Evolutionary conservation across 2,797 vertebrate genomes (phyloP), one percentile per base, ranked within the genome.

Genomic region (Microchirus variegatus): DNA sequence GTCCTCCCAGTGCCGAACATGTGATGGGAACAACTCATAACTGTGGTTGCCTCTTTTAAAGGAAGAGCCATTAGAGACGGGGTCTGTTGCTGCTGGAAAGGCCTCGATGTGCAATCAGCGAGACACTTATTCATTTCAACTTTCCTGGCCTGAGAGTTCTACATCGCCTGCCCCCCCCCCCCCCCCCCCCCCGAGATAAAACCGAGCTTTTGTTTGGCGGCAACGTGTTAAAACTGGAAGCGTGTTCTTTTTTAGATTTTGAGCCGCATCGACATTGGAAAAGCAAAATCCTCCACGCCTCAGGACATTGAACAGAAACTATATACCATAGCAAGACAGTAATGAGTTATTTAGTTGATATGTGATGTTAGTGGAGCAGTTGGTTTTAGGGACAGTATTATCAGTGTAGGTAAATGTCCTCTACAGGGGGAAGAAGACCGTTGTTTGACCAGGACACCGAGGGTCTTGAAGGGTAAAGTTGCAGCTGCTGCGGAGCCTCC

Each of bases 61-160:
- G 43, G 61, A 71, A 66, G 75, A 70, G 73, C 51, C 70, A 59
- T 9, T 38, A 53, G 78, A 80, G 75, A 79, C 14, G 43, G 45
- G 77, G 64, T 42, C 46, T 55, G 78, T 48, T 77, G 82, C 75
- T 86, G 79, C 75, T 86, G 79, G 83, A 87, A 84, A 86, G 81
- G 84, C 82, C 71, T 36, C 84, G 78, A 86, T 89, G 53, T 86
- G 87, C 84, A 86, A 86, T 89, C 82, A 84, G 67, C 47, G 11
- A 76, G 73, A 81, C 77, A 54, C 82, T 87, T 75, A 80, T 83
- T 86, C 74, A 73, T 68, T 81, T 79, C 59, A 80, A 77, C 67
- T 83, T 86, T 87, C 85, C 81, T 79, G 82, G 81, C 87, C 83
- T 1, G 43, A 22, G 48, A 53, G 58, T 65, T 54, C 58, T 16